Evolutionary conservation across 2,888 invertebrate species (phyloP), one percentile per base, ranked within the genome.

Genomic region (Sepioteuthis lessoniana): DNA sequence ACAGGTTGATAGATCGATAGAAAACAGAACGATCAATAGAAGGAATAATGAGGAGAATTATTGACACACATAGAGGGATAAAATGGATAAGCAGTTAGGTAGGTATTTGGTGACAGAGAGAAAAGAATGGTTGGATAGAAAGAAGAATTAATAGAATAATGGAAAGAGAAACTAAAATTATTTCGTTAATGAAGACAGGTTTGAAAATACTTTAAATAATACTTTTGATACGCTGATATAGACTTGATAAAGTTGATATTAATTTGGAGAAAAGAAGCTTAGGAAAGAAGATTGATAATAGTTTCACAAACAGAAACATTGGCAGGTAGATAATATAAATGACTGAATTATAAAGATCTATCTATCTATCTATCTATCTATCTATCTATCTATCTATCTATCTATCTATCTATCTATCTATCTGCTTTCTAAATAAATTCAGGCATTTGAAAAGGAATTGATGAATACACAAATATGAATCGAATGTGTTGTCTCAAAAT

Each of bases 1-100:
- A 31, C 76, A 76, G 76, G 76, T 76, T 76, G 76, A 76, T 31
- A 76, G n/a, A 76, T 76, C 76, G 76, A 76, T 76, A 76, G 76
- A 76, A 31, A 76, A 76, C 76, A n/a, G 76, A 76, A 76, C 8
- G 76, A 76, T 76, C 76, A 31, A 76, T 76, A 31, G 28, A 76
- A 76, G 31, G 31, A 76, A 76, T 76, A 76, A 76, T 76, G 76
- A n/a, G 76, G 28, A 76, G 76, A 76, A 76, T 76, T 76, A 76
- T 76, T 76, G 76, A 76, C 76, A 76, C 76, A 10, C 28, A 50
- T 50, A 76, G 31, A 76, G n/a, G 76, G 31, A 55, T 55, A n/a
- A 31, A 76, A 76, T 76, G 76, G n/a, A 76, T 76, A 76, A 76
- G 76, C 76, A 76, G n/a, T 0, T 76, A 76, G n/a, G 10, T 76